Percentiles rank a stretch among this genome's conserved stretches.
phyloP scores from a whole-genome alignment of 2,113 vertebrate species.

The Podilymbus podiceps region DNA sequence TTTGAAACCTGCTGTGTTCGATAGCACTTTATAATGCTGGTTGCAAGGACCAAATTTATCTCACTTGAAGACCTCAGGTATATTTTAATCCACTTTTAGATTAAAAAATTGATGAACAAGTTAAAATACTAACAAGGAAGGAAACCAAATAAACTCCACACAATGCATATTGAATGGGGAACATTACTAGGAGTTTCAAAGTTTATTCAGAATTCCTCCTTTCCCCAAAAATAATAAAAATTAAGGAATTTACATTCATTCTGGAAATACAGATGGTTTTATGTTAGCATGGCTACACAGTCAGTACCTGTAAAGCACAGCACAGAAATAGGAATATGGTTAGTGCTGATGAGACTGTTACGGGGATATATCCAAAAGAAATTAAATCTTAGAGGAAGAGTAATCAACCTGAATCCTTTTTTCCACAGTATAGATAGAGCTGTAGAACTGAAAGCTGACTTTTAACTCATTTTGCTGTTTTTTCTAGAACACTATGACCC shows the following conservation, averaged over 20 bases:
- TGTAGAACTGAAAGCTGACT: background rate
- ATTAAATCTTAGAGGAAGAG: background rate
- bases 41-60: background rate
- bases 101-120: background rate
- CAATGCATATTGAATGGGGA: background rate
- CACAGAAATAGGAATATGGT: background rate
- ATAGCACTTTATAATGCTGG: background rate
- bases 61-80: background rate
- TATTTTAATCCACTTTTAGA: background rate
- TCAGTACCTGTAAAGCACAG: background rate
- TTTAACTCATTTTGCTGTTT: background rate
- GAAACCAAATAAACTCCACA: background rate
- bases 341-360: background rate
- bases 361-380: background rate
- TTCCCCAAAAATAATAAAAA: background rate
- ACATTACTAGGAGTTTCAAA: background rate
- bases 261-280: background rate
- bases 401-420: background rate
- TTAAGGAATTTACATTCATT: background rate
- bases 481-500: constrained; percentile 3
- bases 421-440: background rate
- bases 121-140: background rate
- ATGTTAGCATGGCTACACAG: background rate
- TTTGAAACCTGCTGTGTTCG: background rate
- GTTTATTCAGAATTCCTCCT: background rate